Evolutionary conservation across 2,113 vertebrate species (phyloP), one percentile per base, ranked within the genome.

Genomic region (Mirounga angustirostris): DNA sequence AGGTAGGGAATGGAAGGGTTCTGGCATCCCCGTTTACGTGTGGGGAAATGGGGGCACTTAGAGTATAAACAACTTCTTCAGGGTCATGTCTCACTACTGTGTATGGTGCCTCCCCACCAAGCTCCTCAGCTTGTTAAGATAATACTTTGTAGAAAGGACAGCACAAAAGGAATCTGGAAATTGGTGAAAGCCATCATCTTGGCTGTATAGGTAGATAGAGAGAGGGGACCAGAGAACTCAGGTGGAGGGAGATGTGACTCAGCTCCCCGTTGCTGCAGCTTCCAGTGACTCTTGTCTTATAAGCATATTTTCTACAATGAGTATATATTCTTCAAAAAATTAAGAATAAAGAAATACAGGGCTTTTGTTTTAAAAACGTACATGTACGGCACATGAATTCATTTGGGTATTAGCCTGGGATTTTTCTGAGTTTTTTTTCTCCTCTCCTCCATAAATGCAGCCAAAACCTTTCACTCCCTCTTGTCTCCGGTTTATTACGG

Each of bases 171-270:
- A n/a, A 14, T 18, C 30, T 28, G 54, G 3, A 33, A 58, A 40
- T 1, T 1, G 0, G 24, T 10, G 19, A 26, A 16, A 10, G 30
- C 9, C 21, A 5, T 14, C 0, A 10, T 11, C 36, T 16, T 14
- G 46, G 30, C 54, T 40, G 21, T 24, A 21, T 6, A 15, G 28
- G 40, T 12, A 33, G 36, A 18, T 12, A 28, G 43, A 65, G 1
- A 16, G 54, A 33, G 2, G 33, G 59, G 59, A 26, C 14, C 7
- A 13, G 24, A 74, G 67, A 22, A 33, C 56, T 11, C 2, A 10
- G 36, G n/a, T 1, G 1, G 14, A 13, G 3, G 28, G 13, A 7
- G 50, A 8, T 14, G n/a, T 14, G 33, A 73, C 74, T 73, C 14
- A 11, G 3, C 33, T 12, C 4, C 43, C 9, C 33, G n/a, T 33